Evolutionary conservation across 1,140 invertebrate genomes (phyloP).

Genomic region (Eumaeus atala): DNA sequence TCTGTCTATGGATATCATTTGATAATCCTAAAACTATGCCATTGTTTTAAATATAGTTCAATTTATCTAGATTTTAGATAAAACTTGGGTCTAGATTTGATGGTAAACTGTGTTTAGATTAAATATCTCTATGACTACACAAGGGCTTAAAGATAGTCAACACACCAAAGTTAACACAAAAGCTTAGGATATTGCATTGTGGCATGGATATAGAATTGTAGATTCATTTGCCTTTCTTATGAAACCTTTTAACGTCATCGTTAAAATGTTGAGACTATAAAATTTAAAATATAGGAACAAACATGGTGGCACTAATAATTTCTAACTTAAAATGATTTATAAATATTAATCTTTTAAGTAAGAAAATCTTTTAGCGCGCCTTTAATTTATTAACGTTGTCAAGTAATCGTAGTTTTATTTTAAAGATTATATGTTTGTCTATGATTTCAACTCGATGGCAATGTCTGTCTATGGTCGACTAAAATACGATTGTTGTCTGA

Average conservation of each 20-base stretch:
- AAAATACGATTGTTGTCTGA: slow-evolving; percentile 41
- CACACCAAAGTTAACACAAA: slow-evolving; percentile 3
- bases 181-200: neutral
- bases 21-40: slow-evolving; percentile 16
- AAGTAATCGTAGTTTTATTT: no score
- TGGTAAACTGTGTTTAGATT: slow-evolving; percentile 12
- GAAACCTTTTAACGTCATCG: neutral
- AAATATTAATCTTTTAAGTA: no score
- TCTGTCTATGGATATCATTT: slow-evolving; percentile 14
- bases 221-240: no score
- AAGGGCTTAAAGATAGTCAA: slow-evolving; percentile 5
- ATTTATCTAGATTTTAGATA: slow-evolving; percentile 8
- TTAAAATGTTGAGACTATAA: no score
- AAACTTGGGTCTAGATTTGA: slow-evolving; percentile 10
- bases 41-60: slow-evolving; percentile 15
- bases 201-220: neutral
- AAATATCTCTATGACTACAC: slow-evolving; percentile 9
- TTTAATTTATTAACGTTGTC: no score
- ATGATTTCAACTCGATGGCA: slow-evolving; percentile 10
- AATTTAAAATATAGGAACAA: no score
- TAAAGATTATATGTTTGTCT: neutral
- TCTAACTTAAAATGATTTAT: no score
- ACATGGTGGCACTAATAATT: no score
- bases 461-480: slow-evolving; percentile 22
- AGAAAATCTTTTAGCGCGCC: no score